These are phyloP conservation scores for Tonatia bakeri DNA, from an alignment of 2,113 vertebrate species.

Conservation along the genomic window DNA sequence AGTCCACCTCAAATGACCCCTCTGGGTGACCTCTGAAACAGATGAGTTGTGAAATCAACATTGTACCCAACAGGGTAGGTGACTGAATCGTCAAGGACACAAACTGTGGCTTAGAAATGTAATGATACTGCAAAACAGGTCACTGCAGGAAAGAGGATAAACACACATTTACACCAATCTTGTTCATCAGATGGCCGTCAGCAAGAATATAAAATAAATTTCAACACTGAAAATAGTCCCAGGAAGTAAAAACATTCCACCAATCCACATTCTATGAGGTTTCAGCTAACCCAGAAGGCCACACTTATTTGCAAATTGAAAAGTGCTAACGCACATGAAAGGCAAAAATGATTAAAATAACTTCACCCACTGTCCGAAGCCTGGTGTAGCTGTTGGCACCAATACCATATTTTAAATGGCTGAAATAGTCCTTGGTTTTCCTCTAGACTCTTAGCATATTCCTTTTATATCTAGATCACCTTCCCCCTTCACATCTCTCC, in stretches of 20 bases:
- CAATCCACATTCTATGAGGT: slow-evolving; percentile 57
- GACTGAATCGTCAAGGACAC: not conserved
- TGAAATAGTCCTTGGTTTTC: not conserved
- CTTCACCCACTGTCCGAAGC: not conserved
- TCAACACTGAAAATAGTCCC: slow-evolving; percentile 68
- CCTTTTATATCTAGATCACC: not conserved
- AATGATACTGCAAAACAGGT: slow-evolving; percentile 40
- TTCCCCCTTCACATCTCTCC: not conserved
- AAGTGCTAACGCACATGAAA: slow-evolving; percentile 39
- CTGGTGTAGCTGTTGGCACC: not conserved
- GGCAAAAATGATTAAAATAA: slow-evolving; percentile 28
- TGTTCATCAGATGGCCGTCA: slow-evolving; percentile 55
- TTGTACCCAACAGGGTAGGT: not conserved
- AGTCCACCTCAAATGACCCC: not conserved
- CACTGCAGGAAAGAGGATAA: slow-evolving; percentile 51
- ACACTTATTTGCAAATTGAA: slow-evolving; percentile 50
- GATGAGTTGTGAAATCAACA: not conserved
- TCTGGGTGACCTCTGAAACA: not conserved
- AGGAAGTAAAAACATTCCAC: slow-evolving; percentile 38
- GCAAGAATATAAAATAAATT: slow-evolving; percentile 64
- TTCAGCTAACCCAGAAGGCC: slow-evolving; percentile 59
- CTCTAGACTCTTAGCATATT: not conserved
- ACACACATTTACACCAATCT: slow-evolving; percentile 20
- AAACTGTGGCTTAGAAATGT: slow-evolving; percentile 53
- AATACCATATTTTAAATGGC: not conserved